Conservation (phyloP, 2,888 invertebrate genomes). For the Megamerina dolium region DNA sequence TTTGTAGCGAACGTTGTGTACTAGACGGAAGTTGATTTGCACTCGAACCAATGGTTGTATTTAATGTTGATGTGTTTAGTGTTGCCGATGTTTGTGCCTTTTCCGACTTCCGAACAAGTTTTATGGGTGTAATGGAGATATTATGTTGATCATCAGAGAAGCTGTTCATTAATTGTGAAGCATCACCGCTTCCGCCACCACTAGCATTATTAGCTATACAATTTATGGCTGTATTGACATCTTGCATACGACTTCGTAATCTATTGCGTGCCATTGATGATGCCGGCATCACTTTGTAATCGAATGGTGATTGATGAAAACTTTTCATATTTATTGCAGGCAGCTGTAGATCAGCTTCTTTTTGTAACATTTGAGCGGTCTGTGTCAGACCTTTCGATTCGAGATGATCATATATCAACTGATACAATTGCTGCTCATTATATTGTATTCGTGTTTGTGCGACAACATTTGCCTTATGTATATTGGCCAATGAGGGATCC, state of each 20-base stretch:
- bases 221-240: conserved; percentile 31
- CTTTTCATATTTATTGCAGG: conserved; percentile 44
- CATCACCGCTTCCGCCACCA: conserved; percentile 6
- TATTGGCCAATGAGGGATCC: conserved; percentile 81
- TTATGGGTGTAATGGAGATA: conserved; percentile 32
- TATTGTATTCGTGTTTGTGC: conserved; percentile 94
- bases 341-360: conserved; percentile 63
- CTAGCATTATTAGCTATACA: conserved; percentile 8
- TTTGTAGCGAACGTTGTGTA: conserved; percentile 49
- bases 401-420: conserved; percentile 86
- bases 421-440: conserved; percentile 87
- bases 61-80: neutral
- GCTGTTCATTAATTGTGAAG: conserved; percentile 19
- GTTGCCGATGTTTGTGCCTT: conserved; percentile 19
- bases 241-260: conserved; percentile 43
- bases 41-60: neutral
- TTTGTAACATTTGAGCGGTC: conserved; percentile 66
- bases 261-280: conserved; percentile 35
- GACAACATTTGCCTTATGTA: conserved; percentile 89
- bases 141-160: conserved; percentile 15
- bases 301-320: conserved; percentile 48
- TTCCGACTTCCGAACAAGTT: conserved; percentile 35
- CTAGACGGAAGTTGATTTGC: conserved; percentile 6
- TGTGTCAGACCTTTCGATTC: conserved; percentile 66
- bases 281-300: conserved; percentile 38